Evolutionary conservation across 2,113 vertebrate species (phyloP).

Genomic region (Bufo bufo): DNA sequence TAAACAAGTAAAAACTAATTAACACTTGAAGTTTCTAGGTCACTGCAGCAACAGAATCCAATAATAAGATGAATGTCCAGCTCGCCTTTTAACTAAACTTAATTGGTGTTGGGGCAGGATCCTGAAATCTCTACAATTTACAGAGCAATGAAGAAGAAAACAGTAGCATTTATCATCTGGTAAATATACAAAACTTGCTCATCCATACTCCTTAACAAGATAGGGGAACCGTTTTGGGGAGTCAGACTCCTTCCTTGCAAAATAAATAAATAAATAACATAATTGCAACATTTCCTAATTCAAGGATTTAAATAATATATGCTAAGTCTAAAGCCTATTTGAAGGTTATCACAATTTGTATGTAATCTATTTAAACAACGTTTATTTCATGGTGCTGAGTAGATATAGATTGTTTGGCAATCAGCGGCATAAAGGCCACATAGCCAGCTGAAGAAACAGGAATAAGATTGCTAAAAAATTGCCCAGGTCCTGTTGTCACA

Average conservation of each 20-base stretch:
- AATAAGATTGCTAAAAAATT: not conserved
- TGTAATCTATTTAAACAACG: not conserved
- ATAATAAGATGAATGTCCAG: not conserved
- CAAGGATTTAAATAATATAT: not conserved
- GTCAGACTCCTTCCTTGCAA: not conserved
- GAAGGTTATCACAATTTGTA: not conserved
- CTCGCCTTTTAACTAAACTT: not conserved
- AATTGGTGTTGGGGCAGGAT: not conserved
- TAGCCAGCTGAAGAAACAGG: not conserved
- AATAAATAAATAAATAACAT: not conserved
- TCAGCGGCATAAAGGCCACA: not conserved
- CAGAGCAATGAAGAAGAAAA: not conserved
- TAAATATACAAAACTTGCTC: not conserved
- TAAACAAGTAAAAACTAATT: conserved; percentile 23
- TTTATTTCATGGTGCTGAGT: not conserved
- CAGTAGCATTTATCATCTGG: not conserved
- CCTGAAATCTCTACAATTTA: not conserved
- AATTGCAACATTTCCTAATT: not conserved
- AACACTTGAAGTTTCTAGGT: conserved; percentile 1
- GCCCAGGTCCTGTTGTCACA: not conserved
- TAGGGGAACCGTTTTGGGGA: not conserved
- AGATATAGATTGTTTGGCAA: not conserved
- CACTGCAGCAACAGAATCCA: conserved; percentile 2
- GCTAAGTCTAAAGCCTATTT: not conserved
- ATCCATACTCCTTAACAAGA: not conserved